phyloP scores from a whole-genome alignment of 2,113 vertebrate species.

The Solea senegalensis region DNA sequence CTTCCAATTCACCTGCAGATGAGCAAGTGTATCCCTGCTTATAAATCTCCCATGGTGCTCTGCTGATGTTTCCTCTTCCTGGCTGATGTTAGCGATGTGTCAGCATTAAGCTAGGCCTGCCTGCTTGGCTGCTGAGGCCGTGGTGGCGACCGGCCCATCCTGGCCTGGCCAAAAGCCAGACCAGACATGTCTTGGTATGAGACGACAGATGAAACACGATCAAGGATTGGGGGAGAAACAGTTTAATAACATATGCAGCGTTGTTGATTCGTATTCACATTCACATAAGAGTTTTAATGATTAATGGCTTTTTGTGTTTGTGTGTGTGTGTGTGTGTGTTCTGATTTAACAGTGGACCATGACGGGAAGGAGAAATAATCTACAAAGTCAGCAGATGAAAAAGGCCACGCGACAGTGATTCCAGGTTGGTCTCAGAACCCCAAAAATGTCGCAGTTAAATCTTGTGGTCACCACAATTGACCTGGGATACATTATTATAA shows the following conservation, averaged over 20 bases:
- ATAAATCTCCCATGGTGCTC: conserved; percentile 65
- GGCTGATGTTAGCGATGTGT: conserved; percentile 76
- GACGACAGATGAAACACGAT: conserved; percentile 55
- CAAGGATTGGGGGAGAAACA: conserved; percentile 27
- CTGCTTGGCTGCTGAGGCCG: conserved; percentile 66
- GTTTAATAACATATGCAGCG: conserved; percentile 30
- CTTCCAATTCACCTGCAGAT: conserved; percentile 47
- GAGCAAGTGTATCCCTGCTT: conserved; percentile 41
- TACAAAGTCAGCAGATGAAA: conserved; percentile 16
- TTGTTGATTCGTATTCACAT: background rate
- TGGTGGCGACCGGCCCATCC: conserved; percentile 69
- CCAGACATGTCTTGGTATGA: conserved; percentile 68
- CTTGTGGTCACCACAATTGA: conserved; percentile 27
- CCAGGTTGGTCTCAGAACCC: conserved; percentile 12
- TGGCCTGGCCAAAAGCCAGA: conserved; percentile 74
- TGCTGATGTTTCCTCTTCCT: conserved; percentile 74
- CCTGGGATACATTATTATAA: conserved; percentile 5
- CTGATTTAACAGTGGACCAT: conserved; percentile 35
- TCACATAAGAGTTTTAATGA: conserved; percentile 5
- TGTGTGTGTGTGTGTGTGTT: background rate
- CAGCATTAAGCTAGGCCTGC: conserved; percentile 74
- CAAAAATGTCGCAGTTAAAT: conserved; percentile 6
- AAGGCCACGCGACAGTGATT: conserved; percentile 21
- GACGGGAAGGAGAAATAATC: conserved; percentile 1
- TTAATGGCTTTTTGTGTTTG: conserved; percentile 1